These are phyloP conservation scores for Percina caprodes DNA, from an alignment of 2,113 vertebrate species.

Conservation along the genomic window DNA sequence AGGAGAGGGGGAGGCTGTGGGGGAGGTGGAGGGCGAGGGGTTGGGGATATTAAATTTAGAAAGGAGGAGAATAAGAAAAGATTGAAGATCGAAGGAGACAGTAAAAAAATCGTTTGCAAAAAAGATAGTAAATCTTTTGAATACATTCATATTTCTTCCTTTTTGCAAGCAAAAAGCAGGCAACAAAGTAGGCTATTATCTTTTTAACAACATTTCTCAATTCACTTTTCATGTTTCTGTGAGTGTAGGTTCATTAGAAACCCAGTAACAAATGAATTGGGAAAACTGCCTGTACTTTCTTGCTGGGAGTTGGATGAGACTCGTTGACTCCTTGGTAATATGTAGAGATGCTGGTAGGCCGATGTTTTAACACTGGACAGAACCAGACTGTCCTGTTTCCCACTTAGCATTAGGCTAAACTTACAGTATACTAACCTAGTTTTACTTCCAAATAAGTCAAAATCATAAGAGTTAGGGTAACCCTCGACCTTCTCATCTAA, in stretches of 20 bases:
- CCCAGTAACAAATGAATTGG: background rate
- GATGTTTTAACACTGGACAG: background rate
- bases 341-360: background rate
- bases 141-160: too few relatives aligned
- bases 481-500: too few relatives aligned
- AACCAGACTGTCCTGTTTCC: background rate
- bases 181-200: too few relatives aligned
- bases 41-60: slow-evolving; percentile 18
- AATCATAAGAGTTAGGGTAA: background rate
- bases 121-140: background rate
- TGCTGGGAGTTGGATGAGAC: background rate
- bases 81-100: background rate
- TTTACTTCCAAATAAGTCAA: background rate
- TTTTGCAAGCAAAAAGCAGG: too few relatives aligned
- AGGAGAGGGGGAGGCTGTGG: background rate
- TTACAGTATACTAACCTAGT: background rate
- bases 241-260: background rate
- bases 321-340: background rate
- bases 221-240: background rate
- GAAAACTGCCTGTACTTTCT: background rate
- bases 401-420: background rate
- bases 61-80: background rate
- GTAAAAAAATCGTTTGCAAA: background rate
- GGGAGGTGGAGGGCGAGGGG: background rate
- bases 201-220: background rate